Evolutionary conservation across 2,888 invertebrate genomes (phyloP).

Genomic region (Odontocolon sp.): DNA sequence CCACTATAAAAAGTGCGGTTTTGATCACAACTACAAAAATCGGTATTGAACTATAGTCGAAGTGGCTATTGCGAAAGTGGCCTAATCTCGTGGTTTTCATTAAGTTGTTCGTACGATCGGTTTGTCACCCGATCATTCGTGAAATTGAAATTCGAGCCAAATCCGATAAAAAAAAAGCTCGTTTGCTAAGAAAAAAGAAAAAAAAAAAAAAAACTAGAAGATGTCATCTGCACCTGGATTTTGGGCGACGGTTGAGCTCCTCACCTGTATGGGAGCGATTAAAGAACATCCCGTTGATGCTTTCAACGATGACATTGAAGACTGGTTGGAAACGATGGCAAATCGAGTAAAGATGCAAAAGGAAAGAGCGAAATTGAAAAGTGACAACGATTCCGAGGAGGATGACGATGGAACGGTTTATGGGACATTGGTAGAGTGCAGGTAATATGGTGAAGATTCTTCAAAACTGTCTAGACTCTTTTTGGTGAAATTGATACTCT

Average conservation of each 20-base stretch:
- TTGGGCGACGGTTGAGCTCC: conserved; percentile 85
- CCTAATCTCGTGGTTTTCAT: no score
- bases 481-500: background rate
- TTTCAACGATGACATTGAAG: conserved; percentile 70
- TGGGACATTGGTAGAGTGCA: conserved; percentile 57
- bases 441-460: conserved; percentile 44
- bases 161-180: background rate
- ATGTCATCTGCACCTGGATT: conserved; percentile 82
- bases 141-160: background rate
- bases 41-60: no score
- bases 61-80: no score
- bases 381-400: conserved; percentile 36
- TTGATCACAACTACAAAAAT: no score
- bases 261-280: conserved; percentile 69
- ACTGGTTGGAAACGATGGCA: conserved; percentile 72
- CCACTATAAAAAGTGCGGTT: no score
- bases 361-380: conserved; percentile 47
- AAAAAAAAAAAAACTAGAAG: background rate
- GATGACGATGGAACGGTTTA: conserved; percentile 15
- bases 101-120: no score
- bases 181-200: background rate
- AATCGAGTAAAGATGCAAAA: conserved; percentile 63
- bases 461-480: no score
- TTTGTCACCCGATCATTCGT: no score
- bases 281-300: conserved; percentile 48